Base-by-base conservation (phyloP, 1,140 invertebrate species). In the Diprion similis region DNA sequence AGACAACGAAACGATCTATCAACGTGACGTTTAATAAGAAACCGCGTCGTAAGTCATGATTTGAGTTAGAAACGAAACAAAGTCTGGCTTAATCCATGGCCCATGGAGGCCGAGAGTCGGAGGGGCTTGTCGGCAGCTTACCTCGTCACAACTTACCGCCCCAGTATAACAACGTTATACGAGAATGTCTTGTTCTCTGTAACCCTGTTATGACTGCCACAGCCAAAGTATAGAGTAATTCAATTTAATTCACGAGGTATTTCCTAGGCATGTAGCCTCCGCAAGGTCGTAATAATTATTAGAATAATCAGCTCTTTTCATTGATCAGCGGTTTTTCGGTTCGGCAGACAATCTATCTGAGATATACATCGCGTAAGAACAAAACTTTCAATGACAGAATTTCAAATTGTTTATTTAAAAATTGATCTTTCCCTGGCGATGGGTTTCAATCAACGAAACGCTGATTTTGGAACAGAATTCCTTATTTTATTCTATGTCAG, bases 11-110 rank as follows among this genome's bases (percentile, higher is more conserved):
- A 59, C 78, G 79, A 84, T 84, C 82, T 72, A 81, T 84, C 83
- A 84, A 83, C 76, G 59, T 68, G 75, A 74, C 80, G 78, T 84
- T 84, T 84, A 84, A 84, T 84, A 81, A 84, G 83, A 84, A 71
- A 79, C 81, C 75, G 68, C 66, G 51, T 73, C 76, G 80, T 79
- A 82, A 78, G 76, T 84, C 79, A 80, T 59, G 51, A 59, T 59
- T 59, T 59, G 11, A 59, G 11, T 9, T 59, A 17, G 51, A 59
- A 59, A 59, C n/a, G 8, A 59, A 59, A 59, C 51, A 59, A 59
- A 59, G 51, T 59, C 51, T 59, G 51, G 51, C 51, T 59, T 59
- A 59, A 59, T 59, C 51, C 51, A 59, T 6, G 51, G n/a, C n/a
- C 51, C 51, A 59, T n/a, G 51, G 51, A 59, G 51, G 51, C 51